Evolutionary conservation across 1,140 invertebrate genomes (phyloP).

Genomic region (Ostrea denselamellosa): DNA sequence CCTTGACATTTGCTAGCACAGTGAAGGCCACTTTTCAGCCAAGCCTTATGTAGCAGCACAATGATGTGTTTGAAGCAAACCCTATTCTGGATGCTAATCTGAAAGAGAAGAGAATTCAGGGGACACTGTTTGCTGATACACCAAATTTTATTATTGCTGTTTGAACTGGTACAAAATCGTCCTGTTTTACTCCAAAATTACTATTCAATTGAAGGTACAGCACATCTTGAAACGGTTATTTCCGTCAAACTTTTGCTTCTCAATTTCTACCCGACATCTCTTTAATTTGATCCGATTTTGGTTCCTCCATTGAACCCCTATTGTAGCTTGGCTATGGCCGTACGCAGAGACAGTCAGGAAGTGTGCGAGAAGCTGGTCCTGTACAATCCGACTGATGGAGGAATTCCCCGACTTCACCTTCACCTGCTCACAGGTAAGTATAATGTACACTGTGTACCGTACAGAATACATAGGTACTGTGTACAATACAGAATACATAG

Average conservation of each 20-base stretch:
- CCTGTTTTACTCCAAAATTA: background rate
- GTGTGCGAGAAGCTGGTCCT: conserved; percentile 81
- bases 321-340: conserved; percentile 82
- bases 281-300: background rate
- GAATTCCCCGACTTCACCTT: conserved; percentile 81
- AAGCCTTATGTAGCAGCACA: no score
- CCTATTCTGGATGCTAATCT: background rate
- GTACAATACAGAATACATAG: no score
- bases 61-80: background rate
- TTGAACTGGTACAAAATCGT: background rate
- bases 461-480: no score
- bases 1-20: no score
- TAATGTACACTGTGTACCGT: background rate
- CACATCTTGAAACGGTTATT: background rate
- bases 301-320: background rate
- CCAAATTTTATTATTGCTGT: background rate
- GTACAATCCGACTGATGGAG: conserved; percentile 80
- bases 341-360: conserved; percentile 82
- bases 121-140: background rate
- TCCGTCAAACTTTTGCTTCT: no score
- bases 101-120: background rate
- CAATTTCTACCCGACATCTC: background rate
- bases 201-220: background rate
- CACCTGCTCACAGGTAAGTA: conserved; percentile 80
- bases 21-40: no score